A percentile compares a stretch with the other conserved stretches of the same genome.
phyloP scores from a whole-genome alignment of 2,888 invertebrate species.

The Rhingia rostrata region DNA sequence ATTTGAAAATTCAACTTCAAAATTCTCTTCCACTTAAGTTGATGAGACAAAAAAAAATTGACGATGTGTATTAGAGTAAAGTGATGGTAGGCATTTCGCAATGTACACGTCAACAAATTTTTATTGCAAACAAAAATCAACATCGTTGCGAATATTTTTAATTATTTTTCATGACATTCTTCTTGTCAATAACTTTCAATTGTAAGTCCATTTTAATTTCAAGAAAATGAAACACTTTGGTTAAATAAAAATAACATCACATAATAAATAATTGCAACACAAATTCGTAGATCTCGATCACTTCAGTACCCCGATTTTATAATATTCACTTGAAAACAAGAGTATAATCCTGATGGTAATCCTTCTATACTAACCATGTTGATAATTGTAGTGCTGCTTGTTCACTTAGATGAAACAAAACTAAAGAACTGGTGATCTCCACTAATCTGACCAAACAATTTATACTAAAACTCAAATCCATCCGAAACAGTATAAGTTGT shows the following conservation, averaged over 20 bases:
- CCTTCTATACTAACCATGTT: conserved; percentile 50
- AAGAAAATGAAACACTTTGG: background rate
- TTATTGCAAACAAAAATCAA: no score
- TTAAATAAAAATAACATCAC: background rate
- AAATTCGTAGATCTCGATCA: background rate
- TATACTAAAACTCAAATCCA: conserved; percentile 78
- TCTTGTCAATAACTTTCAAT: background rate
- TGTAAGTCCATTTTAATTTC: background rate
- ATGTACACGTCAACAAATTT: no score
- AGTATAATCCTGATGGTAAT: background rate
- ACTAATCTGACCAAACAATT: conserved; percentile 78
- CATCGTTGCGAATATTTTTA: background rate
- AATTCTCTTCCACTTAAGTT: no score
- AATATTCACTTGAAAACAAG: conserved; percentile 11
- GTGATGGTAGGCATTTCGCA: no score
- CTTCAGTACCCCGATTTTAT: background rate
- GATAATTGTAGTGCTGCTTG: conserved; percentile 48
- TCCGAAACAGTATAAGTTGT: background rate
- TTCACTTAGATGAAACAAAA: conserved; percentile 79
- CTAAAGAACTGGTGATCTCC: conserved; percentile 81
- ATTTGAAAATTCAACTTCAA: no score
- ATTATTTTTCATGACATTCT: background rate
- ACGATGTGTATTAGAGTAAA: no score
- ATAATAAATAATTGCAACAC: background rate
- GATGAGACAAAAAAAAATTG: no score